Percentiles rank a stretch among this genome's conserved stretches.
Conservation (phyloP, 1,140 invertebrate species). For the Camponotus floridanus region DNA sequence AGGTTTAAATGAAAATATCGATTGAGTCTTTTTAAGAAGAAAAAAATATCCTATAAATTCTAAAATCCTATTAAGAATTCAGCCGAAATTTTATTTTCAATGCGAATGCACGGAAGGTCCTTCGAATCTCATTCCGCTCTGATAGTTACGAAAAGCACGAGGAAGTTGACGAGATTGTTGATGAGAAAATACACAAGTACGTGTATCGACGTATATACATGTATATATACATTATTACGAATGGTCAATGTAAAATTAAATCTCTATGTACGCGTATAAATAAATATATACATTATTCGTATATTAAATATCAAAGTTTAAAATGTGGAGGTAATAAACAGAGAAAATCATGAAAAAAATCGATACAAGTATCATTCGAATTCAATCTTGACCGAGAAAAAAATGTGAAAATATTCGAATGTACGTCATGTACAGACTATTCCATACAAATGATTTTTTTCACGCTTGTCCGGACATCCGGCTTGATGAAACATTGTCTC, state of each 20-base stretch:
- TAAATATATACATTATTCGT: constrained; percentile 57
- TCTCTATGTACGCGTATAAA: constrained; percentile 59
- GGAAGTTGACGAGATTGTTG: constrained; percentile 6
- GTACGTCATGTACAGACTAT: constrained; percentile 7
- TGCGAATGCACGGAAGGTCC: background rate
- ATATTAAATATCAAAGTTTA: constrained; percentile 60
- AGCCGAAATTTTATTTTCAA: background rate
- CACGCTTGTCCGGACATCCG: background rate
- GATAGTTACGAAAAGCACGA: constrained; percentile 14
- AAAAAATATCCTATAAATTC: background rate
- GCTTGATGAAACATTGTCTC: constrained; percentile 1
- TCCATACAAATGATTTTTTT: constrained; percentile 9
- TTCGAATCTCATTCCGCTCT: constrained; percentile 6
- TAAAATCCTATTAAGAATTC: constrained; percentile 4
- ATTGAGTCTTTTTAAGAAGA: constrained; percentile 4
- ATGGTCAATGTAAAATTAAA: constrained; percentile 79
- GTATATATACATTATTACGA: constrained; percentile 80
- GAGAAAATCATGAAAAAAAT: constrained; percentile 62
- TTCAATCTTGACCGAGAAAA: background rate
- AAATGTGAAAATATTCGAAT: constrained; percentile 29
- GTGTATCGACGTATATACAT: constrained; percentile 64
- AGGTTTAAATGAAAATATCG: constrained; percentile 38
- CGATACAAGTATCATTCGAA: background rate
- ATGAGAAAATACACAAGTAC: constrained; percentile 13
- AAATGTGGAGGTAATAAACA: constrained; percentile 74